A percentile compares a stretch with the other conserved stretches of the same genome.
Conservation (phyloP, 2,113 vertebrate species). For the Eurypyga helias region DNA sequence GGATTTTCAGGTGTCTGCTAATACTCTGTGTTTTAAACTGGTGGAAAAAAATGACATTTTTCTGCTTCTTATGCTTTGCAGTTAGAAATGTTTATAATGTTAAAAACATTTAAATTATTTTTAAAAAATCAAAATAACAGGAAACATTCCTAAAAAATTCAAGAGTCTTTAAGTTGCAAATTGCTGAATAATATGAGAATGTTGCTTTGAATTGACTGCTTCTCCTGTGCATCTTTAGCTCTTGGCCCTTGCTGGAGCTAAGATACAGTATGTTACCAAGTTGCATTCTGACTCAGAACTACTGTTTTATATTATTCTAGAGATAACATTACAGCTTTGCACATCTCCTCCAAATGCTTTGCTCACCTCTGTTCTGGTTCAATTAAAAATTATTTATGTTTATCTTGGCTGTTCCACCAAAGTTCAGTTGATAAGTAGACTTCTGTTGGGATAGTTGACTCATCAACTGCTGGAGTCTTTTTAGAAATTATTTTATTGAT, state of each 20-base stretch:
- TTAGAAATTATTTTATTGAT: neutral
- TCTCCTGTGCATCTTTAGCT: neutral
- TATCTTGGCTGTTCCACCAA: neutral
- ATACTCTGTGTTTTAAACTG: neutral
- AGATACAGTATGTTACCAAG: neutral
- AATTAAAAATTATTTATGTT: neutral
- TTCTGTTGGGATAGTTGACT: neutral
- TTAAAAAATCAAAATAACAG: neutral
- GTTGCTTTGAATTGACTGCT: accelerated
- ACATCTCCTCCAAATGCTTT: neutral
- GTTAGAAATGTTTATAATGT: neutral
- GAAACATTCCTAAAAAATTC: neutral
- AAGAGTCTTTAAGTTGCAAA: neutral
- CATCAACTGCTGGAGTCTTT: neutral
- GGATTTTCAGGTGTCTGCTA: neutral
- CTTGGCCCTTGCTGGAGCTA: neutral
- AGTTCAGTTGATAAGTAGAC: neutral
- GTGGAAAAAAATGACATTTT: neutral
- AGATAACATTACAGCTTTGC: neutral
- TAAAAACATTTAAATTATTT: neutral
- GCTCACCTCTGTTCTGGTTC: neutral
- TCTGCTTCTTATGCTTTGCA: neutral
- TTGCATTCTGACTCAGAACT: neutral
- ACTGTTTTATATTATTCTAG: neutral
- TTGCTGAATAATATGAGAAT: neutral